phyloP scores from a whole-genome alignment of 1,140 invertebrate genomes.

The Drosophila kepulauana region DNA sequence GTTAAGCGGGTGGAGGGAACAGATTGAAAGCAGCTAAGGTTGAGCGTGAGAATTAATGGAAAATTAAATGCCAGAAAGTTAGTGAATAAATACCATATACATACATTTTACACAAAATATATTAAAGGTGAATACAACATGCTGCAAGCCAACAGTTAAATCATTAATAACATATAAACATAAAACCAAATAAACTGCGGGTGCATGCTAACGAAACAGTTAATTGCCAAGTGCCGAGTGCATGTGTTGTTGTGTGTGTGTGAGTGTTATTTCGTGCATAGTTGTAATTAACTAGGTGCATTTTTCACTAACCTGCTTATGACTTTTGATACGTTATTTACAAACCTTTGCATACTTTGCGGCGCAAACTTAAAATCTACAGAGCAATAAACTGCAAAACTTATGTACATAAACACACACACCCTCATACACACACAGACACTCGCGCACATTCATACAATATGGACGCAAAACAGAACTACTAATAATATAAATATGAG shows the following conservation, averaged over 20 bases:
- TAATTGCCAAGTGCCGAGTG: constrained; percentile 20
- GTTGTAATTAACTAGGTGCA: constrained; percentile 15
- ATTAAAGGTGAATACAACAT: constrained; percentile 47
- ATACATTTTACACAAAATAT: too few species aligned
- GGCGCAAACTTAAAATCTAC: constrained; percentile 52
- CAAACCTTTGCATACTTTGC: constrained; percentile 68
- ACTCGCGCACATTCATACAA: constrained; percentile 37
- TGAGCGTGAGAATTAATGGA: constrained; percentile 70
- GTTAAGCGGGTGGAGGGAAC: too few species aligned
- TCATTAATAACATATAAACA: constrained; percentile 6
- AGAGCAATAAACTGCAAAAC: constrained; percentile 42
- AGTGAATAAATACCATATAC: constrained; percentile 32
- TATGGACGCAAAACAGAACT: constrained; percentile 38
- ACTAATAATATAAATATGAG: constrained; percentile 30
- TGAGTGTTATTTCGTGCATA: constrained; percentile 10
- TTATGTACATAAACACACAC: constrained; percentile 16
- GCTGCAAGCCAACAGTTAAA: constrained; percentile 48
- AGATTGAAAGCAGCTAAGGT: constrained; percentile 8
- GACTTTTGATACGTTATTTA: constrained; percentile 59
- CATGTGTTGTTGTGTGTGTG: constrained; percentile 4
- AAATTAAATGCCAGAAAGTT: constrained; percentile 71
- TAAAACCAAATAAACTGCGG: constrained; percentile 11
- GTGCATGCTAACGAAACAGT: constrained; percentile 25
- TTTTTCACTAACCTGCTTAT: constrained; percentile 63
- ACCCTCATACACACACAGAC: constrained; percentile 21